Base-by-base conservation (phyloP, 2,888 invertebrate genomes). In the Salticus scenicus region DNA sequence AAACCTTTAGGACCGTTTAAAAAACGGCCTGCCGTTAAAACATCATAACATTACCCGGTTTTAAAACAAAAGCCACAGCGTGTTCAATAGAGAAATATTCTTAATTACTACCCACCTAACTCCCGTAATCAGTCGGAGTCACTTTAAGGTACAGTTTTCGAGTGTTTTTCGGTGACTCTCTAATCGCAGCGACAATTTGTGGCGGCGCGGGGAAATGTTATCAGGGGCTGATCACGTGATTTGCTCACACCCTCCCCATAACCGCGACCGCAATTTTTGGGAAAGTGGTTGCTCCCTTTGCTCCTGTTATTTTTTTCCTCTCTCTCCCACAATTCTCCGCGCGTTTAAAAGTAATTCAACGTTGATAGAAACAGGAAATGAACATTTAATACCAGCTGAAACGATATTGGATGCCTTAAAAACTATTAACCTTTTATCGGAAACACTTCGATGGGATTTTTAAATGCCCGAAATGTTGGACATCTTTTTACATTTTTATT, bases 401-500 rank as follows among this genome's bases (percentile, higher is more conserved):
- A 84, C 73, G 84, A 84, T 84, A 84, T 84, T 84, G 84, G 71
- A 27, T 24, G 63, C 78, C 73, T 78, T 84, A 84, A 84, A 84
- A 84, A 78, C 78, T 79, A 84, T 84, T 84, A 84, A 84, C 84
- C 84, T 74, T 84, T 84, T 83, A 84, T 84, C 84, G 73, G 24
- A 42, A 12, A 4, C 4, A 1, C 4, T 24, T 57, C 57, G 57
- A 24, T 24, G 57, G 57, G 24, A 57, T 57, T 57, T 57, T 57
- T 24, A 57, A 57, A 57, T n/a, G 57, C 57, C 24, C 17, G 47
- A 12, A 37, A 17, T 47, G 47, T 47, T 2, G 12, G 5, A 2
- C 57, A 57, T 24, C 57, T 57, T 57, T 57, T 57, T 24, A 12
- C 24, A 5, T n/a, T 57, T 57, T 57, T 57, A 24, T 37, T 10